phyloP scores from a whole-genome alignment of 2,888 invertebrate species.

The Dryadula phaetusa region DNA sequence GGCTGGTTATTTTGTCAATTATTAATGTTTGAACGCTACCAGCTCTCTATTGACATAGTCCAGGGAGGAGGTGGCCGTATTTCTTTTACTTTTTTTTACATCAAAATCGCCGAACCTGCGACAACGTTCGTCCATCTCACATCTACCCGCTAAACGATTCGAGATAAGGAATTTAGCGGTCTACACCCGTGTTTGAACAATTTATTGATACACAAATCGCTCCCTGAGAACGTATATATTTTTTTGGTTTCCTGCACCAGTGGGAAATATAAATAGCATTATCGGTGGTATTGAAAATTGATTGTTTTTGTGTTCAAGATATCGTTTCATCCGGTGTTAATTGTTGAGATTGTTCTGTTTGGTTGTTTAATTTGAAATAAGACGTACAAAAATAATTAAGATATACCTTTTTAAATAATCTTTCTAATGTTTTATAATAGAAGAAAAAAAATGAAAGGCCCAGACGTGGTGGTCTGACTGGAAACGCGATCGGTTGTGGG shows the following conservation, averaged over 20 bases:
- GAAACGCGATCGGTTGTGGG: too few species aligned
- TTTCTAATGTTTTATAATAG: too few species aligned
- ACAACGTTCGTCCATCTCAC: conserved; percentile 48
- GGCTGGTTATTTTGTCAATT: neutral
- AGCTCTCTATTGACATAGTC: conserved; percentile 29
- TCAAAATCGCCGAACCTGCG: conserved; percentile 43
- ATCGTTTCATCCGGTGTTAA: conserved; percentile 20
- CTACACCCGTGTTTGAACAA: conserved; percentile 69
- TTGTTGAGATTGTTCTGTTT: neutral
- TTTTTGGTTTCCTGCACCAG: conserved; percentile 63
- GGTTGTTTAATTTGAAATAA: neutral
- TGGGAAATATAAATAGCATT: conserved; percentile 77
- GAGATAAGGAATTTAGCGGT: conserved; percentile 81
- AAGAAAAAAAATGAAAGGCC: too few species aligned
- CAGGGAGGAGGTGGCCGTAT: conserved; percentile 43
- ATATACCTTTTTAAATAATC: too few species aligned
- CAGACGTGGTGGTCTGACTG: too few species aligned
- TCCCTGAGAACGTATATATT: conserved; percentile 55
- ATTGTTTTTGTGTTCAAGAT: conserved; percentile 17
- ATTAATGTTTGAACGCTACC: conserved; percentile 31
- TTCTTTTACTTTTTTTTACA: conserved; percentile 42
- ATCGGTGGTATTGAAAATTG: conserved; percentile 51
- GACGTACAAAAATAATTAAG: too few species aligned
- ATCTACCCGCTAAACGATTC: conserved; percentile 58
- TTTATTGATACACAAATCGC: conserved; percentile 64